Evolutionary conservation across 1,140 invertebrate genomes (phyloP).

Genomic region (Nephotettix cincticeps): DNA sequence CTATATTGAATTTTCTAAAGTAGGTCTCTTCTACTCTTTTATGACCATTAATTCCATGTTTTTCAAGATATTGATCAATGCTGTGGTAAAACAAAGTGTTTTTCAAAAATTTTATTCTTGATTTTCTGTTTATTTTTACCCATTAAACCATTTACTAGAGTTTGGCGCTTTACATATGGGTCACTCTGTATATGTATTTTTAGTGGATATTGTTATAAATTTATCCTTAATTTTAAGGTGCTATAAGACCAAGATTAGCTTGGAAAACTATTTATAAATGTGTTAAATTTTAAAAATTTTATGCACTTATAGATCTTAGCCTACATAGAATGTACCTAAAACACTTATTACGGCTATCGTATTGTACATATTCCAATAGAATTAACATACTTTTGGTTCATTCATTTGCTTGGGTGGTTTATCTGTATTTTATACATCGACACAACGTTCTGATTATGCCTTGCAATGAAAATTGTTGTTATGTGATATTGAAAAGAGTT

Average conservation of each 20-base stretch:
- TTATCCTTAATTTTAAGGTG: constrained; percentile 7
- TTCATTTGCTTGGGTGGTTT: background rate
- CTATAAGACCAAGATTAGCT: constrained; percentile 25
- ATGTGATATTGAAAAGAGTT: no score
- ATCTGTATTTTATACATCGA: background rate
- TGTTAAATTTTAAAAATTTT: constrained; percentile 23
- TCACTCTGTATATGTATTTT: constrained; percentile 10
- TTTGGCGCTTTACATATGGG: no score
- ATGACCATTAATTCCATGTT: no score
- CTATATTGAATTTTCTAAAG: background rate
- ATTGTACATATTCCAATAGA: constrained; percentile 5
- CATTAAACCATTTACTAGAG: background rate
- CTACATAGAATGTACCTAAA: background rate
- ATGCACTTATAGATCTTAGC: constrained; percentile 20
- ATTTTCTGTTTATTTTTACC: no score
- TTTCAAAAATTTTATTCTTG: no score
- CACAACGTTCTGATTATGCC: background rate
- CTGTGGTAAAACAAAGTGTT: background rate
- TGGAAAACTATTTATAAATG: constrained; percentile 8
- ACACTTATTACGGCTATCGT: background rate
- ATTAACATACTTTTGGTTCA: background rate
- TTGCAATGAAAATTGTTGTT: background rate
- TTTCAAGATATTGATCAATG: background rate
- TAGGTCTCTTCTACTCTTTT: background rate
- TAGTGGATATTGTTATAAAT: background rate